Evolutionary conservation across 2,888 invertebrate genomes (phyloP).

Genomic region (Dryobota labecula): DNA sequence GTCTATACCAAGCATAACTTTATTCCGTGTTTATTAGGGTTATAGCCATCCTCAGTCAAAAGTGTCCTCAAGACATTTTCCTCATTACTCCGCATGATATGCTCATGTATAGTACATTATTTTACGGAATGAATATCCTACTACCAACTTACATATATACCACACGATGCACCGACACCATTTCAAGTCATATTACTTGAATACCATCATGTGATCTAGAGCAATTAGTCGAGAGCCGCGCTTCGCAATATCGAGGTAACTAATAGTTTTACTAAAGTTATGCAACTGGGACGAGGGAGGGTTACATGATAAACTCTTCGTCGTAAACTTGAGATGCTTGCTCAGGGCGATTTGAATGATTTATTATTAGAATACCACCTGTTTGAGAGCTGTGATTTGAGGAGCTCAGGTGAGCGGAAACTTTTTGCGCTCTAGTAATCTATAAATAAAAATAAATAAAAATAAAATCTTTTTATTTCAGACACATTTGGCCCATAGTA

Average conservation of each 20-base stretch:
- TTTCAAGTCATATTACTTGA: slow-evolving; percentile 34
- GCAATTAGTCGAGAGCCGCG: slow-evolving; percentile 26
- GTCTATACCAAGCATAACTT: too few species aligned
- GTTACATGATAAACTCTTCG: slow-evolving; percentile 28
- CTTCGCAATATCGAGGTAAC: slow-evolving; percentile 30
- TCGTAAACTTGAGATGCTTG: slow-evolving; percentile 17
- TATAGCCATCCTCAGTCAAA: too few species aligned
- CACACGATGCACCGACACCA: background rate
- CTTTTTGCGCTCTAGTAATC: background rate
- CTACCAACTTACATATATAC: background rate
- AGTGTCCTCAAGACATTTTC: background rate
- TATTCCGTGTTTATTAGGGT: too few species aligned
- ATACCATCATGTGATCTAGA: slow-evolving; percentile 22
- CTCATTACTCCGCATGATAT: background rate
- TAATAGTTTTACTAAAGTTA: slow-evolving; percentile 56
- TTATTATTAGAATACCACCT: slow-evolving; percentile 50
- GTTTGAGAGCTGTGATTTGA: slow-evolving; percentile 5
- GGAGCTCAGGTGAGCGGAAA: slow-evolving; percentile 2
- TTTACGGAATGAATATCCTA: background rate
- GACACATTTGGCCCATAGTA: too few species aligned
- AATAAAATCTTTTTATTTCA: too few species aligned
- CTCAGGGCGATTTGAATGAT: slow-evolving; percentile 26
- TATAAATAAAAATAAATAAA: too few species aligned
- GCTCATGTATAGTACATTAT: background rate
- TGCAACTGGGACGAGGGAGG: slow-evolving; percentile 43